phyloP scores from a whole-genome alignment of 2,113 vertebrate genomes.

The Phalacrocorax pelagicus region DNA sequence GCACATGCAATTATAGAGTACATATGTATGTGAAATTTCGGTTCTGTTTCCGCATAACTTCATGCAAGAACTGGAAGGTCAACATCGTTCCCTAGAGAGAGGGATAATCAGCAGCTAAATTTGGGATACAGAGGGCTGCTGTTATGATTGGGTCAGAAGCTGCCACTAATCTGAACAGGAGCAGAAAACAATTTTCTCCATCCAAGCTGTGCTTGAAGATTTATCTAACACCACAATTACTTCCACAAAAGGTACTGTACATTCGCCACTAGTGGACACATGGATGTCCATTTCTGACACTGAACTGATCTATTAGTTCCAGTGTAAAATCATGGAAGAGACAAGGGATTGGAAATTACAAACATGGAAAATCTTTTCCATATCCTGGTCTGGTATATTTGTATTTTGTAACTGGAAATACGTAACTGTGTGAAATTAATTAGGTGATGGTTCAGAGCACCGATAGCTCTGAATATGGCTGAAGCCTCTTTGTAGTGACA shows the following conservation, averaged over 20 bases:
- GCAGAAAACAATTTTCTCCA: not conserved
- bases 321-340: not conserved
- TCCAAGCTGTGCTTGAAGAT: not conserved
- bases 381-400: not conserved
- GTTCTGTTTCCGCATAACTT: not conserved
- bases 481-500: not conserved
- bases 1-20: not conserved
- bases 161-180: not conserved
- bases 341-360: not conserved
- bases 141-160: not conserved
- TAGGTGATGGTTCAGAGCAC: not conserved
- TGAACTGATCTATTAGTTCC: not conserved
- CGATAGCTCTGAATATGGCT: not conserved
- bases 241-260: not conserved
- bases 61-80: not conserved
- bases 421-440: not conserved
- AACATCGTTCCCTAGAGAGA: not conserved
- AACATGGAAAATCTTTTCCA: not conserved
- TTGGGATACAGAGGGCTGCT: not conserved
- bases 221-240: not conserved
- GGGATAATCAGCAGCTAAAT: not conserved
- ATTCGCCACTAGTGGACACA: not conserved
- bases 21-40: not conserved
- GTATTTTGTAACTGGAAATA: not conserved
- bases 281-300: not conserved